Percentiles rank a stretch among this genome's conserved stretches.
Evolutionary conservation across 2,888 invertebrate genomes (phyloP).

Genomic region (Drosophila barbarae): DNA sequence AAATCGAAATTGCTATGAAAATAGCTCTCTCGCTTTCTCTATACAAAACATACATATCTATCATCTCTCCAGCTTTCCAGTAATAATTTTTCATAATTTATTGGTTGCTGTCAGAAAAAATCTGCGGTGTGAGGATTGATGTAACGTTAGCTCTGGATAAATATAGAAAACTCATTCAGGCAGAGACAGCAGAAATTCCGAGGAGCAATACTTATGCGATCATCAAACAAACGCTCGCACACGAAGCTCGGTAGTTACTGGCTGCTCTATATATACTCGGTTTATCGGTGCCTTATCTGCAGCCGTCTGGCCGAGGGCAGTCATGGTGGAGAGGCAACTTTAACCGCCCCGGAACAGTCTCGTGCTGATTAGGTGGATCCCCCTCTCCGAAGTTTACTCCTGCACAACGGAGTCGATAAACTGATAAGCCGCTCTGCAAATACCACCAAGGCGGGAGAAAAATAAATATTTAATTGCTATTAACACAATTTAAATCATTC

Average conservation of each 20-base stretch:
- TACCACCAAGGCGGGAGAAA: too few relatives aligned
- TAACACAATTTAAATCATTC: neutral
- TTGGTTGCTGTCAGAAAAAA: constrained; percentile 3
- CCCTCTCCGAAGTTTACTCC: neutral
- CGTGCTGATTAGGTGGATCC: constrained; percentile 19
- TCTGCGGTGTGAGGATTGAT: constrained; percentile 51
- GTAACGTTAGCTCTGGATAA: constrained; percentile 60
- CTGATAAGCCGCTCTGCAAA: constrained; percentile 7
- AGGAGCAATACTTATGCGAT: constrained; percentile 23
- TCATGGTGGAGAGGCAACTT: constrained; percentile 24
- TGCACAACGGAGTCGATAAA: constrained; percentile 4
- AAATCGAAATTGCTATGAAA: neutral
- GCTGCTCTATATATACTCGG: constrained; percentile 1
- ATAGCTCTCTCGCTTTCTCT: neutral
- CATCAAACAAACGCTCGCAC: constrained; percentile 2
- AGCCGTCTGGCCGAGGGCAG: constrained; percentile 15
- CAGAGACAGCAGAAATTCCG: constrained; percentile 18
- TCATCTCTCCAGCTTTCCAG: neutral
- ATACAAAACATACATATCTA: neutral
- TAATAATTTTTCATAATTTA: constrained; percentile 18
- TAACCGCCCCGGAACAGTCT: constrained; percentile 5
- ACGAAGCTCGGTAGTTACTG: constrained; percentile 5
- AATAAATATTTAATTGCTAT: neutral
- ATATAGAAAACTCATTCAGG: constrained; percentile 56
- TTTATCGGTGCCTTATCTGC: constrained; percentile 30